These are phyloP conservation scores for Drosophila insularis DNA, from an alignment of 1,140 invertebrate genomes.

Conservation along the genomic window DNA sequence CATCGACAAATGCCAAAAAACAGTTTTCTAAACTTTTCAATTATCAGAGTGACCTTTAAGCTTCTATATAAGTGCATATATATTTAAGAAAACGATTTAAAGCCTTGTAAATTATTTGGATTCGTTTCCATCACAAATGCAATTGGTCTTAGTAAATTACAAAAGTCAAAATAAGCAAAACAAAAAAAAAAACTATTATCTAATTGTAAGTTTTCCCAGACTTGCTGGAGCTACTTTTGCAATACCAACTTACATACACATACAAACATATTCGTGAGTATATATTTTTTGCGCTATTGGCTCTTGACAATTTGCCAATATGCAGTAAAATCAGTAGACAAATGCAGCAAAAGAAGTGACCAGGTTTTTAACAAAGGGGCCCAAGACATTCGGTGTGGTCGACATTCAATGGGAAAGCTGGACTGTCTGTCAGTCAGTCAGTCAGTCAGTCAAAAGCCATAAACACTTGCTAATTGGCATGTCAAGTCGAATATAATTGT, in stretches of 20 bases:
- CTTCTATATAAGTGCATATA: neutral
- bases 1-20: neutral
- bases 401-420: neutral
- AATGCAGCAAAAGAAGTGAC: neutral
- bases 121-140: conserved; percentile 28
- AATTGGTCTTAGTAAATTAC: conserved; percentile 37
- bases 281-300: conserved; percentile 14
- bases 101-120: neutral
- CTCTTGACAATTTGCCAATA: conserved; percentile 45
- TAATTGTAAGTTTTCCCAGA: conserved; percentile 44
- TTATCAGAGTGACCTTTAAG: neutral
- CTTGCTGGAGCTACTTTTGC: conserved; percentile 27
- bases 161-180: conserved; percentile 28
- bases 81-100: neutral
- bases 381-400: neutral
- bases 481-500: neutral
- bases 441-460: neutral
- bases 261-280: neutral
- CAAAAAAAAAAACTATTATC: conserved; percentile 16
- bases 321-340: neutral
- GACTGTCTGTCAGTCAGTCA: neutral
- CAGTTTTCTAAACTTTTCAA: neutral
- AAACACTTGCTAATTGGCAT: conserved; percentile 1
- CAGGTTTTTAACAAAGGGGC: neutral
- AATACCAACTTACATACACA: neutral